These are phyloP conservation scores for Mystacornis crossleyi DNA, from an alignment of 2,113 vertebrate genomes.

Conservation along the genomic window DNA sequence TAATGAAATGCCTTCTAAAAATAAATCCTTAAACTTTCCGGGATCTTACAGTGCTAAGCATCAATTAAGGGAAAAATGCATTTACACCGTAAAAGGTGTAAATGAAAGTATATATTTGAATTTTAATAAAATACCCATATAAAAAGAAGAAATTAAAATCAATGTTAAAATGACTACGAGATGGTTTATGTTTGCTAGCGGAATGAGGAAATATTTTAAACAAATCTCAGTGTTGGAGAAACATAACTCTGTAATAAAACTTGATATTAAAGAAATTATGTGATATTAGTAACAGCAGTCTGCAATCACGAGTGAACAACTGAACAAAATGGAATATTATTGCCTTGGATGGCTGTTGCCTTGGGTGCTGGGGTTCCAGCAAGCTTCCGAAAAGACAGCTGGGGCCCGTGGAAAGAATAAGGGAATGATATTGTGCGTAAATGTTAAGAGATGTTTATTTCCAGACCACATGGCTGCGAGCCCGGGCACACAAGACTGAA, in stretches of 20 bases:
- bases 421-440: too few relatives aligned
- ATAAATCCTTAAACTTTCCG: neutral
- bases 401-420: too few relatives aligned
- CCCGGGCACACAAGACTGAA: too few relatives aligned
- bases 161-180: neutral
- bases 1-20: neutral
- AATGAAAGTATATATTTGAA: neutral
- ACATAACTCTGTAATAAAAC: neutral
- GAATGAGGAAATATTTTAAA: neutral
- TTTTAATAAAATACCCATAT: neutral
- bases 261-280: neutral
- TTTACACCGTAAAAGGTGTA: neutral
- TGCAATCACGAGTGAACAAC: neutral
- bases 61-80: neutral
- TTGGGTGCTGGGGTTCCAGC: too few relatives aligned
- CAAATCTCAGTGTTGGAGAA: neutral
- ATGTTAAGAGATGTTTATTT: too few relatives aligned
- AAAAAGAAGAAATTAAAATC: neutral
- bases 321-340: neutral
- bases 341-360: neutral
- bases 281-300: neutral
- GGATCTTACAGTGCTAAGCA: neutral
- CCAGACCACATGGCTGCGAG: too few relatives aligned
- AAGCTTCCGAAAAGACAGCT: too few relatives aligned
- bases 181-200: neutral